Evolutionary conservation across 2,797 vertebrate species (phyloP).

Genomic region (Florisuga fusca): DNA sequence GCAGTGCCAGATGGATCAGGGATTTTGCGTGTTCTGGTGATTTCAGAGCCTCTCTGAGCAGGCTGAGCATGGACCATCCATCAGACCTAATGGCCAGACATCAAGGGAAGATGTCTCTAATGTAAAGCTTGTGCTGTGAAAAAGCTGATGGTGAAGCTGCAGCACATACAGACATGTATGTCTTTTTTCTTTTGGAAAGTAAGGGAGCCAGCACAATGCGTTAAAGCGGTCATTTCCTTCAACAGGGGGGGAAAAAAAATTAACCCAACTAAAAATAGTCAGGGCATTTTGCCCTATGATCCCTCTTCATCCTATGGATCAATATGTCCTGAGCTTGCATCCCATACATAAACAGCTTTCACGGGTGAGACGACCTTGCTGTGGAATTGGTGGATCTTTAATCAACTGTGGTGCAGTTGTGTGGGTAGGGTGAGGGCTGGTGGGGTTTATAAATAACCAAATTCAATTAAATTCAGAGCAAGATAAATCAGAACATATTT

Average conservation of each 20-base stretch:
- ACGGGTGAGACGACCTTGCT: slow-evolving; percentile 49
- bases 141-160: neutral
- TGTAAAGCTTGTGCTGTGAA: neutral
- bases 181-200: slow-evolving; percentile 55
- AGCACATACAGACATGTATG: neutral
- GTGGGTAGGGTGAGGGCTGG: neutral
- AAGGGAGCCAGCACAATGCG: slow-evolving; percentile 12
- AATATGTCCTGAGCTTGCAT: slow-evolving; percentile 61
- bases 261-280: slow-evolving; percentile 72
- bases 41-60: neutral
- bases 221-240: slow-evolving; percentile 34
- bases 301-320: slow-evolving; percentile 58
- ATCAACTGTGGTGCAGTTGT: neutral
- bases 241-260: neutral
- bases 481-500: neutral
- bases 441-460: slow-evolving; percentile 28
- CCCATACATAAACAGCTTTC: slow-evolving; percentile 58
- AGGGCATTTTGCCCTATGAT: slow-evolving; percentile 67
- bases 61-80: fast-evolving
- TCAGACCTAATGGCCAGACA: neutral
- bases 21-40: neutral
- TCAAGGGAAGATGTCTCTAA: neutral
- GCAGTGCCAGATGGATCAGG: fast-evolving
- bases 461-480: neutral
- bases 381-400: slow-evolving; percentile 15